Evolutionary conservation across 2,113 vertebrate genomes (phyloP).

Genomic region (Ranitomeya variabilis): DNA sequence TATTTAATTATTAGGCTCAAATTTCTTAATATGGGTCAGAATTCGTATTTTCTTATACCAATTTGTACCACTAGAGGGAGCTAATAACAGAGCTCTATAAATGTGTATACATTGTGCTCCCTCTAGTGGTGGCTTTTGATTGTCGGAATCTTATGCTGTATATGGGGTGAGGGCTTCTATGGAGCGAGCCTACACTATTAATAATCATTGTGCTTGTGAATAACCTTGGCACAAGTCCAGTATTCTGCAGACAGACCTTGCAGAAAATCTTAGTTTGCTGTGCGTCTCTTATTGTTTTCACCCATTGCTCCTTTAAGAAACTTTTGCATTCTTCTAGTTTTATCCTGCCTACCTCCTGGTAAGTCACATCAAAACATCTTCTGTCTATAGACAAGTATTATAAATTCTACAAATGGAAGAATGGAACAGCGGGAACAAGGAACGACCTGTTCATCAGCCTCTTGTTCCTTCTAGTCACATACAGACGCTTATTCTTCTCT

Average conservation of each 20-base stretch:
- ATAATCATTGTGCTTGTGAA: neutral
- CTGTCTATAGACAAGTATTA: neutral
- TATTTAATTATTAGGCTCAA: too few relatives aligned
- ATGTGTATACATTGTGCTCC: too few relatives aligned
- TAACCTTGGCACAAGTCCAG: neutral
- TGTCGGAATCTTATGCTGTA: too few relatives aligned
- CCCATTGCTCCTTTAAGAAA: neutral
- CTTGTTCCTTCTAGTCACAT: neutral
- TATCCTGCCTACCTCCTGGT: neutral
- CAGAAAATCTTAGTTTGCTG: too few relatives aligned
- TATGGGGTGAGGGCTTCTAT: too few relatives aligned
- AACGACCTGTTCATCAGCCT: slow-evolving; percentile 17
- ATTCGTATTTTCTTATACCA: too few relatives aligned
- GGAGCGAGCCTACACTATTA: too few relatives aligned
- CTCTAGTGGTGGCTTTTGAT: too few relatives aligned
- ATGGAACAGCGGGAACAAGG: neutral
- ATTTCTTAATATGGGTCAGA: too few relatives aligned
- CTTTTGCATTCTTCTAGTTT: neutral
- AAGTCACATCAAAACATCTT: neutral
- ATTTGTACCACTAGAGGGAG: too few relatives aligned
- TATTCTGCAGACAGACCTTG: too few relatives aligned
- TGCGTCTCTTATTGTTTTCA: neutral
- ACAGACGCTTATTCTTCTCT: neutral
- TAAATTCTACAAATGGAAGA: neutral
- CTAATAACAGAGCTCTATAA: too few relatives aligned